Evolutionary conservation across 2,113 vertebrate species (phyloP), one percentile per base, ranked within the genome.

Genomic region (Girardinichthys multiradiatus): DNA sequence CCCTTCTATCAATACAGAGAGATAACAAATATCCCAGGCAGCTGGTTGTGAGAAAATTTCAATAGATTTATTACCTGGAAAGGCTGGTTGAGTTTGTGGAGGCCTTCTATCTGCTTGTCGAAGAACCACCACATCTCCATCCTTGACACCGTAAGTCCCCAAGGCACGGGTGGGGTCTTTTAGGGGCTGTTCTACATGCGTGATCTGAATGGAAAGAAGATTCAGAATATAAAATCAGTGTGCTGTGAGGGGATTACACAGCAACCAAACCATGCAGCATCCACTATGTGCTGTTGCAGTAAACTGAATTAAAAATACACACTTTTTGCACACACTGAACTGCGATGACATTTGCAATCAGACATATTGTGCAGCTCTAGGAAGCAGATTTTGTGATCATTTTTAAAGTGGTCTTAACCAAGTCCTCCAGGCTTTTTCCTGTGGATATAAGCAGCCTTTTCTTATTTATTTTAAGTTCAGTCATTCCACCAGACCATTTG

Each of bases 131-230:
- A 99, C 97, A 0, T 99, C 98, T 1, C 97, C 98, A 9, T 99
- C 98, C 72, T 98, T 99, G 80, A 99, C 85, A 67, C 98, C 98
- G n/a, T 98, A 99, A 15, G 94, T 96, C 30, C 96, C 96, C 93
- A 99, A 90, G 14, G 97, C 96, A 86, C 95, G 93, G 84, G 96
- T 96, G 82, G 95, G 96, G 92, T 99, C 97, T 4, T 95, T 96
- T 30, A 99, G 90, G 6, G 95, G 95, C 77, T 94, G 95, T 89
- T 99, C 97, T 1, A 95, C 95, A 80, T 97, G 96, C 37, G 95
- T 93, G 17, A 99, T 96, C 98, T 99, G 81, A 1, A 67, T n/a
- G 24, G 79, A 26, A 75, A 62, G 86, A 62, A 81, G 1, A 62
- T 72, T 64, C 2, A 73, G 2, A 29, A 11, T 1, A 59, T 10